These are phyloP conservation scores for Meloidogyne chitwoodi DNA, from an alignment of 1,140 invertebrate species.

Conservation along the genomic window DNA sequence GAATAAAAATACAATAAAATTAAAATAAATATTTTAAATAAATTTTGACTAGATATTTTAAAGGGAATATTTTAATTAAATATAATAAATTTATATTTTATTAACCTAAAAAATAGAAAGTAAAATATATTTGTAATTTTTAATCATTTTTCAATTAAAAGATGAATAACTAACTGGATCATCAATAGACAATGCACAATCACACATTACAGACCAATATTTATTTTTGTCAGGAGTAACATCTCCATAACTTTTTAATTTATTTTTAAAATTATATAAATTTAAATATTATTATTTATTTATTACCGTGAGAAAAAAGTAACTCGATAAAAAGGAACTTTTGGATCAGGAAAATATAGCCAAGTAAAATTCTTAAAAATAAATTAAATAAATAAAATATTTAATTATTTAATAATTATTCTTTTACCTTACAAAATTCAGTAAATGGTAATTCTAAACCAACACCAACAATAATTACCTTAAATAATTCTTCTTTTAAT, in stretches of 20 bases:
- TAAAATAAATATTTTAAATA: too few relatives aligned
- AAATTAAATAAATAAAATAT: not conserved
- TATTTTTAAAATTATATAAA: constrained; percentile 47
- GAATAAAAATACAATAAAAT: too few relatives aligned
- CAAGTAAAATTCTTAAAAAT: constrained; percentile 51
- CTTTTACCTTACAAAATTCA: constrained; percentile 35
- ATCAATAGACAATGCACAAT: constrained; percentile 49
- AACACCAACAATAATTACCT: constrained; percentile 58
- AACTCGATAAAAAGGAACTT: constrained; percentile 59
- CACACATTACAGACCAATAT: constrained; percentile 61
- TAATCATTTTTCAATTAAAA: too few relatives aligned
- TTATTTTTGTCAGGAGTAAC: constrained; percentile 54
- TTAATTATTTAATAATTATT: not conserved
- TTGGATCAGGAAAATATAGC: constrained; percentile 59
- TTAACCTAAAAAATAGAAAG: too few relatives aligned
- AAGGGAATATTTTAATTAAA: too few relatives aligned
- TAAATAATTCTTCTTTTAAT: constrained; percentile 11
- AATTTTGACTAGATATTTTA: too few relatives aligned
- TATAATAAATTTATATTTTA: too few relatives aligned
- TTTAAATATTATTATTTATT: constrained; percentile 27
- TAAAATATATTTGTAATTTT: too few relatives aligned
- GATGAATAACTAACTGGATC: constrained; percentile 40
- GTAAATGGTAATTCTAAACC: constrained; percentile 56
- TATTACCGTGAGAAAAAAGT: constrained; percentile 54
- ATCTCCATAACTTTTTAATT: constrained; percentile 35